These are phyloP conservation scores for Biston stratarius DNA, from an alignment of 2,888 invertebrate genomes.

Conservation along the genomic window DNA sequence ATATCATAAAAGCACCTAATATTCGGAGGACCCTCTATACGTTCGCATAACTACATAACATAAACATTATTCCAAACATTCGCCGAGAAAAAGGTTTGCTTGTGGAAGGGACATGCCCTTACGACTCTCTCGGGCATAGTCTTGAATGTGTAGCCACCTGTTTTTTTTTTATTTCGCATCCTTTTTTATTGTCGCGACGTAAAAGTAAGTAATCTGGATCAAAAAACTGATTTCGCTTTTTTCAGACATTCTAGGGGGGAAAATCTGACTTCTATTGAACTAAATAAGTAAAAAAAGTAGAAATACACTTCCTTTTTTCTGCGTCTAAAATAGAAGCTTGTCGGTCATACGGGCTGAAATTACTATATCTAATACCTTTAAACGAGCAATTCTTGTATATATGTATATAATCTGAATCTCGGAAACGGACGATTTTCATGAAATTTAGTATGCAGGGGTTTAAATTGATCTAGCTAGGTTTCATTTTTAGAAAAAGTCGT, in stretches of 20 bases:
- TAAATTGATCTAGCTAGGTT: too few relatives aligned
- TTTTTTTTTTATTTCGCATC: constrained; percentile 61
- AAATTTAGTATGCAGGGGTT: too few relatives aligned
- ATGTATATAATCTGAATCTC: too few relatives aligned
- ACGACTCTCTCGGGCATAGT: constrained; percentile 66
- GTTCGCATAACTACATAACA: constrained; percentile 35
- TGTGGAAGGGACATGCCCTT: constrained; percentile 62
- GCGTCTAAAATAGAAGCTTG: background rate
- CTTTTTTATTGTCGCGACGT: constrained; percentile 62
- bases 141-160: constrained; percentile 62
- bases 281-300: too few relatives aligned
- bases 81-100: constrained; percentile 60
- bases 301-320: background rate
- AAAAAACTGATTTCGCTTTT: constrained; percentile 33
- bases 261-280: too few relatives aligned
- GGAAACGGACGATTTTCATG: too few relatives aligned
- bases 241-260: background rate
- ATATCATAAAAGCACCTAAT: constrained; percentile 43
- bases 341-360: too few relatives aligned
- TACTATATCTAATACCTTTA: too few relatives aligned
- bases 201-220: constrained; percentile 40
- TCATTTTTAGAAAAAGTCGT: too few relatives aligned
- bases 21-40: constrained; percentile 36
- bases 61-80: constrained; percentile 50
- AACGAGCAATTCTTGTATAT: too few relatives aligned